Percentiles rank a stretch among this genome's conserved stretches.
phyloP scores from a whole-genome alignment of 2,888 invertebrate species.

The Cheilosia scutellata region DNA sequence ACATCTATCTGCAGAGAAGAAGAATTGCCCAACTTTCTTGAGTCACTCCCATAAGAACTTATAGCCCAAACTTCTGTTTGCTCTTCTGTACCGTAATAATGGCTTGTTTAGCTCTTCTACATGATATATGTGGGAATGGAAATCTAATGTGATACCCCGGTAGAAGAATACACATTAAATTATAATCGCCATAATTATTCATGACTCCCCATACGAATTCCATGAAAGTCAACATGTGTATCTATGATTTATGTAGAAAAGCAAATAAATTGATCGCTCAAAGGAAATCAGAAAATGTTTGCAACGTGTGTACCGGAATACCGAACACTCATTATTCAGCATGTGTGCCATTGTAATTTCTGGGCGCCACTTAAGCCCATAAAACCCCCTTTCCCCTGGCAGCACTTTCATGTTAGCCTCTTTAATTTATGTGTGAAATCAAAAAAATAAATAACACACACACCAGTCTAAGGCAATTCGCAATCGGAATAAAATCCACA shows the following conservation, averaged over 20 bases:
- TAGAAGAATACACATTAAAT: not conserved
- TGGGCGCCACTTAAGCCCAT: constrained; percentile 32
- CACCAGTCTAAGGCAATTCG: constrained; percentile 36
- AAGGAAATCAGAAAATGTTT: not conserved
- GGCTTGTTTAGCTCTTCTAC: no score
- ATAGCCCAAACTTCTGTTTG: no score
- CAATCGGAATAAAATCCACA: constrained; percentile 62
- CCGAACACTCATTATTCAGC: not conserved
- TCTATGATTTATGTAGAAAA: constrained; percentile 4
- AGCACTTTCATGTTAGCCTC: constrained; percentile 34
- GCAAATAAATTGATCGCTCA: constrained; percentile 15
- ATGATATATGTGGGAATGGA: no score
- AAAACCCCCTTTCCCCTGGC: constrained; percentile 21
- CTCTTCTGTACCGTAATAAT: no score
- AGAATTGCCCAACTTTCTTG: no score
- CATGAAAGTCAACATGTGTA: not conserved
- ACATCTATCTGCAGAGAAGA: no score
- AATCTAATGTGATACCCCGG: no score
- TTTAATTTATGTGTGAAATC: constrained; percentile 72
- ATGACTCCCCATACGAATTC: constrained; percentile 2
- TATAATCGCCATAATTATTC: constrained; percentile 22
- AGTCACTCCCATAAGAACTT: no score
- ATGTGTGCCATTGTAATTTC: constrained; percentile 6
- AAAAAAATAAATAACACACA: constrained; percentile 71
- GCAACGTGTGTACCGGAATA: not conserved